A percentile compares a stretch with the other conserved stretches of the same genome.
Conservation (phyloP, 2,888 invertebrate species). For the Nomada flava region DNA sequence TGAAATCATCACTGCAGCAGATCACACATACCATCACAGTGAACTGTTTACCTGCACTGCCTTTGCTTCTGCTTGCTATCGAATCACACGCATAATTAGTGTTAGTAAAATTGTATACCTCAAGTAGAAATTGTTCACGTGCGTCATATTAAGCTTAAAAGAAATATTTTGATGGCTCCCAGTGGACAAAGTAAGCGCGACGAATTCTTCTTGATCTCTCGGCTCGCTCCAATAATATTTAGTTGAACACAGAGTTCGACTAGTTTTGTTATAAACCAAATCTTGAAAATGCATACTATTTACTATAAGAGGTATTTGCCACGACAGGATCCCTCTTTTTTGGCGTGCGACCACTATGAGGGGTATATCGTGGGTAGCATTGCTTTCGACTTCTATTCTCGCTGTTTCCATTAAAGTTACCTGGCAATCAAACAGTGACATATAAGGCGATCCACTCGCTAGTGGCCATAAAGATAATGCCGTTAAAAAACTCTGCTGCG, state of each 20-base stretch:
- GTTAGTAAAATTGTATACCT: slow-evolving; percentile 75
- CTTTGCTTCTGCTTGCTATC: too few relatives aligned
- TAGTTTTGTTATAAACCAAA: slow-evolving; percentile 75
- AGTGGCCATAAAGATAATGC: too few relatives aligned
- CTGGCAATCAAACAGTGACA: slow-evolving; percentile 37
- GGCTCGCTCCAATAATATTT: slow-evolving; percentile 83
- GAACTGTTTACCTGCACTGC: too few relatives aligned
- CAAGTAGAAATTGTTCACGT: slow-evolving; percentile 87
- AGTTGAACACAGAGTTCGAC: slow-evolving; percentile 87
- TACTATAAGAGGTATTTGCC: slow-evolving; percentile 90
- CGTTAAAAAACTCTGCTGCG: too few relatives aligned
- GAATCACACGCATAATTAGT: too few relatives aligned
- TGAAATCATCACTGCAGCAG: too few relatives aligned
- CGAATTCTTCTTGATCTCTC: slow-evolving; percentile 84
- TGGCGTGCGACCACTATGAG: slow-evolving; percentile 91
- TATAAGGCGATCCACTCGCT: background rate
- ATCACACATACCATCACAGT: too few relatives aligned
- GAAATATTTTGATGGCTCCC: slow-evolving; percentile 86
- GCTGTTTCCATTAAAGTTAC: slow-evolving; percentile 69
- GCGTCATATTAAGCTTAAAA: slow-evolving; percentile 87
- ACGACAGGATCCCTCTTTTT: slow-evolving; percentile 90
- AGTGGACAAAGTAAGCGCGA: slow-evolving; percentile 88
- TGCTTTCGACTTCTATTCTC: slow-evolving; percentile 78
- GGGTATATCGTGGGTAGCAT: slow-evolving; percentile 87
- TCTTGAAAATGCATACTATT: slow-evolving; percentile 77